Percentiles rank a stretch among this genome's conserved stretches.
Evolutionary conservation across 2,888 invertebrate species (phyloP).

Genomic region (Coremacera marginata): DNA sequence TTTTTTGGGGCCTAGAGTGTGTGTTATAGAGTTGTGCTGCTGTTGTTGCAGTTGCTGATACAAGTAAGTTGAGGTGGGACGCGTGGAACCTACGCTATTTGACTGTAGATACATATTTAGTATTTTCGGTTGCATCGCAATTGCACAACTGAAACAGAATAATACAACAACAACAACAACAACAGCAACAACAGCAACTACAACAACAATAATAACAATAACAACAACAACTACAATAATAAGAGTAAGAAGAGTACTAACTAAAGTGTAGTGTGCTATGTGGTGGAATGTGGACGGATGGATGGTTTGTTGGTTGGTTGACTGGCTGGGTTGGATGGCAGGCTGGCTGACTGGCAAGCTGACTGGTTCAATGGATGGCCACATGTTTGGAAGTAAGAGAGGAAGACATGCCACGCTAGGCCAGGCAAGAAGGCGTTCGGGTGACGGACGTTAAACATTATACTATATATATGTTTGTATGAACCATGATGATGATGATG

Average conservation of each 20-base stretch:
- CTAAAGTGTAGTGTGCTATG: conserved; percentile 31
- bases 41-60: neutral
- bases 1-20: neutral
- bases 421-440: neutral
- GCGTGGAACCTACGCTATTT: conserved; percentile 15
- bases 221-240: conserved; percentile 23
- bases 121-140: conserved; percentile 41
- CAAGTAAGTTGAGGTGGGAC: neutral
- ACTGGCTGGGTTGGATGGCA: neutral
- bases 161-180: conserved; percentile 34
- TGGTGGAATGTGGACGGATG: conserved; percentile 30
- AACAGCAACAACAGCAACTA: conserved; percentile 26
- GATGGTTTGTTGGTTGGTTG: conserved; percentile 8
- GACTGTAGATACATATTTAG: conserved; percentile 38
- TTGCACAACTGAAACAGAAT: conserved; percentile 43
- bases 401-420: neutral
- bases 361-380: neutral
- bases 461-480: conserved; percentile 3
- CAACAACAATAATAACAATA: conserved; percentile 20
- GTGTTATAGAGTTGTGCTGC: neutral
- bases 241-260: conserved; percentile 33
- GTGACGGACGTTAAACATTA: conserved; percentile 32
- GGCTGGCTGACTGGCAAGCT: neutral
- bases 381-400: neutral
- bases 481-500: neutral